phyloP scores from a whole-genome alignment of 1,140 invertebrate genomes.

The Eciton burchellii region DNA sequence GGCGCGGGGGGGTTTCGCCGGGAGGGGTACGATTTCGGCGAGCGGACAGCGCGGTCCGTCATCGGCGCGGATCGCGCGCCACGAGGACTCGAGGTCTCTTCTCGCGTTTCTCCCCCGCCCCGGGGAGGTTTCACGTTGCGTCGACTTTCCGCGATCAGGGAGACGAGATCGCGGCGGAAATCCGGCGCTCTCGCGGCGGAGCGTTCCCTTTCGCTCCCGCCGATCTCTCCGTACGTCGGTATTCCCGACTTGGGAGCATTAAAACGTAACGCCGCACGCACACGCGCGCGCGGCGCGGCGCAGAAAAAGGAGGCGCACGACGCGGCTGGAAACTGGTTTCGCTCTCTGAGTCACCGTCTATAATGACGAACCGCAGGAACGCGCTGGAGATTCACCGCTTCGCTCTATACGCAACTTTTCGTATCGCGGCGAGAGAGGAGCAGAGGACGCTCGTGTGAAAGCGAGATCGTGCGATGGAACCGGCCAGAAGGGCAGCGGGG shows the following conservation, averaged over 20 bases:
- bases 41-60: neutral
- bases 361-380: slow-evolving; percentile 80
- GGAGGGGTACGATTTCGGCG: slow-evolving; percentile 43
- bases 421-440: slow-evolving; percentile 49
- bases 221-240: neutral
- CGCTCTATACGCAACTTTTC: slow-evolving; percentile 69
- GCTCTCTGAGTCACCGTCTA: slow-evolving; percentile 82
- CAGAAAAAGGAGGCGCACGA: slow-evolving; percentile 68
- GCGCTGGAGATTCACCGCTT: slow-evolving; percentile 67
- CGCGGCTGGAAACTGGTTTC: slow-evolving; percentile 81
- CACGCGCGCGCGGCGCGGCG: slow-evolving; percentile 58
- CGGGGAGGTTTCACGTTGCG: too few species aligned
- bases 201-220: neutral
- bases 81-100: too few species aligned
- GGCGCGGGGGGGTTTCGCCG: neutral
- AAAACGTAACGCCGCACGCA: slow-evolving; percentile 65
- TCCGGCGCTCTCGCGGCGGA: neutral
- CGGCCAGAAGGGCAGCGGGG: slow-evolving; percentile 17
- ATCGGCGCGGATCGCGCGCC: neutral
- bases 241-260: slow-evolving; percentile 46
- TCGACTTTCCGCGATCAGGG: too few species aligned
- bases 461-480: neutral
- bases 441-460: slow-evolving; percentile 20
- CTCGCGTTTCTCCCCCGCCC: too few species aligned
- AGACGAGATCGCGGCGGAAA: too few species aligned